Conservation (phyloP, 2,113 vertebrate species). For the Numida meleagris region DNA sequence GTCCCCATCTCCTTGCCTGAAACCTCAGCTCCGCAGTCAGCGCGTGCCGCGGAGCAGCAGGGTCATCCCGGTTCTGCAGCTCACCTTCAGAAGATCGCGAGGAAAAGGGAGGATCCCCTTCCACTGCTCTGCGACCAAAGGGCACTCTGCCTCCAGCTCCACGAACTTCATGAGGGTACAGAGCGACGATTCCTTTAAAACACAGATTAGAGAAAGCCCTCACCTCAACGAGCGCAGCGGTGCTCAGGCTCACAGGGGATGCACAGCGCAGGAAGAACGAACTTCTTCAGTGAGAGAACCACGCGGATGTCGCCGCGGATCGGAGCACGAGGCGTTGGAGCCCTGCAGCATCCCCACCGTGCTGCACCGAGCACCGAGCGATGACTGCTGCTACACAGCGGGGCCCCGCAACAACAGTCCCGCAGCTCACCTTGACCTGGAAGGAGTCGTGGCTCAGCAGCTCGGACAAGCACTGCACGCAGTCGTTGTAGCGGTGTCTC, state of each 20-base stretch:
- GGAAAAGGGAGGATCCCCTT: constrained; percentile 88
- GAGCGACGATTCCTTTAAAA: constrained; percentile 82
- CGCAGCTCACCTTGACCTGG: constrained; percentile 81
- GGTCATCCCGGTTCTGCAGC: background rate
- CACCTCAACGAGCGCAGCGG: background rate
- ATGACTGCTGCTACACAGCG: rapidly evolving
- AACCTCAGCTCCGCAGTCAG: rapidly evolving
- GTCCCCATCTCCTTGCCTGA: background rate
- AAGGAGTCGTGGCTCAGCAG: constrained; percentile 79
- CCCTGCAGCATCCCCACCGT: rapidly evolving
- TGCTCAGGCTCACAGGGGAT: background rate
- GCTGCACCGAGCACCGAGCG: rapidly evolving
- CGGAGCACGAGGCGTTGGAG: too few relatives aligned
- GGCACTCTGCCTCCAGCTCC: constrained; percentile 81
- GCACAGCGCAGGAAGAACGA: background rate
- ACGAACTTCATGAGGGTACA: constrained; percentile 90
- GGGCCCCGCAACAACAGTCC: background rate
- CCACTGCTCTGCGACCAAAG: constrained; percentile 85
- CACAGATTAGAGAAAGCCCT: rapidly evolving
- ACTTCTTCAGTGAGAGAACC: rapidly evolving
- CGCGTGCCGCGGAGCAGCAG: rapidly evolving
- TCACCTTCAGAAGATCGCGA: constrained; percentile 82
- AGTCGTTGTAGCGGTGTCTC: constrained; percentile 89
- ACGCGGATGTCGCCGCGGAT: rapidly evolving
- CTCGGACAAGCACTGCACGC: constrained; percentile 80